phyloP scores from a whole-genome alignment of 2,797 vertebrate genomes.

The Fistularia commersonii region DNA sequence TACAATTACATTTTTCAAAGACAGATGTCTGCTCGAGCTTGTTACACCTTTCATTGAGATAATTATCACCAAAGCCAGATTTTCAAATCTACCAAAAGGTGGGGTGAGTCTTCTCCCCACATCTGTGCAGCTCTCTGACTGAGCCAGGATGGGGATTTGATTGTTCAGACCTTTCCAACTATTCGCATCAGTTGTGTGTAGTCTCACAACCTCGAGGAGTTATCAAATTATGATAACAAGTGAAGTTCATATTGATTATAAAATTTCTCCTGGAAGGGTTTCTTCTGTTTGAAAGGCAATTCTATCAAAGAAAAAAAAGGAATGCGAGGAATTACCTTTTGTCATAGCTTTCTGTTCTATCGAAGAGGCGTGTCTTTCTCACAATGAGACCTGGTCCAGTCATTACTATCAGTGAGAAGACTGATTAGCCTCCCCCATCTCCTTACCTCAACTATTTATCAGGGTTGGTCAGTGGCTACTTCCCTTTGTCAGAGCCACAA shows the following conservation, averaged over 20 bases:
- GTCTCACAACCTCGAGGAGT: neutral
- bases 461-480: constrained; percentile 57
- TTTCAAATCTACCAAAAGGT: constrained; percentile 44
- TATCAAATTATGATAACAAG: constrained; percentile 3
- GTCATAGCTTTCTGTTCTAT: constrained; percentile 53
- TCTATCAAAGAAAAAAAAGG: constrained; percentile 16
- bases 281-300: constrained; percentile 24
- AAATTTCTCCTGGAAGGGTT: constrained; percentile 29
- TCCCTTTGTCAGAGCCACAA: constrained; percentile 70
- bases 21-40: constrained; percentile 23
- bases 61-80: constrained; percentile 66
- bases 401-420: constrained; percentile 70
- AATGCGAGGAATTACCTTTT: constrained; percentile 50
- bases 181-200: constrained; percentile 7
- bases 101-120: constrained; percentile 43
- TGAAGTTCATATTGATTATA: constrained; percentile 43
- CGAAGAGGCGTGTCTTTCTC: constrained; percentile 63
- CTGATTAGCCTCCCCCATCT: constrained; percentile 68
- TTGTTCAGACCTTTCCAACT: constrained; percentile 11
- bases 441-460: constrained; percentile 63
- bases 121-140: constrained; percentile 46
- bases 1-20: too few species aligned
- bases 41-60: constrained; percentile 59
- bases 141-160: constrained; percentile 30
- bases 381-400: constrained; percentile 57